phyloP scores from a whole-genome alignment of 1,140 invertebrate species.

The Trinorchestia longiramus region DNA sequence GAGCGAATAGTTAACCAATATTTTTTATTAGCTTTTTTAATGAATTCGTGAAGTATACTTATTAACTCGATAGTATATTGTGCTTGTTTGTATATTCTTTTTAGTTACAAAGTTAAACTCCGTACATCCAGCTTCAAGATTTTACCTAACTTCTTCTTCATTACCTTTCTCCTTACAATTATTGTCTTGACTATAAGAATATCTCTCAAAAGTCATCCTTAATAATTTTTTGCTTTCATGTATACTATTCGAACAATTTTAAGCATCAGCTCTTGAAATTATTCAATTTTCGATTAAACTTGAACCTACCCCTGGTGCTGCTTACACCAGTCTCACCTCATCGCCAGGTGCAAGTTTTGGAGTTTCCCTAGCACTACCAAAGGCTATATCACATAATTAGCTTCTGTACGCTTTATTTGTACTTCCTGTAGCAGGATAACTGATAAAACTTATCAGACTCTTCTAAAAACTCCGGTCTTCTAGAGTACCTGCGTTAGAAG shows the following conservation, averaged over 20 bases:
- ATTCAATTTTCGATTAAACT: background rate
- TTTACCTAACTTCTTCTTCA: background rate
- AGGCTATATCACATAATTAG: conserved; percentile 24
- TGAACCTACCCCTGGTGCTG: background rate
- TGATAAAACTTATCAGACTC: conserved; percentile 20
- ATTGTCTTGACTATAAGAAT: background rate
- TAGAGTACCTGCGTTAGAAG: background rate
- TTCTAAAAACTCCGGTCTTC: conserved; percentile 11
- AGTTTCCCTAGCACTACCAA: background rate
- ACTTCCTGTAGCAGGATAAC: conserved; percentile 30
- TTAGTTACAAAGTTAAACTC: background rate
- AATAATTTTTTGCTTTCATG: background rate
- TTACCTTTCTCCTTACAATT: too few relatives aligned
- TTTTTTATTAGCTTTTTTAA: background rate
- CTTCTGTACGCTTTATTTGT: conserved; percentile 17
- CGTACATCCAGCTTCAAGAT: background rate
- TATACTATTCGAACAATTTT: background rate
- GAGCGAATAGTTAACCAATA: background rate
- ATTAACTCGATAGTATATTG: background rate
- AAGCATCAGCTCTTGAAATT: background rate
- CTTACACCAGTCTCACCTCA: background rate
- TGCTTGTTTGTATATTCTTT: background rate
- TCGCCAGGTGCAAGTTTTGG: background rate
- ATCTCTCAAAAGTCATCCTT: background rate
- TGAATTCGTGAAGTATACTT: background rate